phyloP scores from a whole-genome alignment of 2,888 invertebrate genomes.

The Diogma glabrata region DNA sequence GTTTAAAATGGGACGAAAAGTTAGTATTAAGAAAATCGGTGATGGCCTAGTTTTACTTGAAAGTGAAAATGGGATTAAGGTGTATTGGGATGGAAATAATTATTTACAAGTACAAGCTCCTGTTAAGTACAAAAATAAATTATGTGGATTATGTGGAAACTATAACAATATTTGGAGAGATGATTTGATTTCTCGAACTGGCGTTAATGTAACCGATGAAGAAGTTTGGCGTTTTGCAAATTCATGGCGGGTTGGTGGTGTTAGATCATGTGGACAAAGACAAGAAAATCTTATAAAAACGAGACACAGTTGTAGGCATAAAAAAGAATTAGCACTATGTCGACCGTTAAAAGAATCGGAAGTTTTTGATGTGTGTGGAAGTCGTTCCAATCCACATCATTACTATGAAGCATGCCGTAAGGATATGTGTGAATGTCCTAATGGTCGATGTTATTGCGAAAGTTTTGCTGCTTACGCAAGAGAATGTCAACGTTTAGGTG shows the following conservation, averaged over 20 bases:
- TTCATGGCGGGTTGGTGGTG: slow-evolving; percentile 84
- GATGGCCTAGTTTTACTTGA: slow-evolving; percentile 55
- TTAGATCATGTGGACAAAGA: slow-evolving; percentile 52
- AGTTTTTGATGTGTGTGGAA: slow-evolving; percentile 66
- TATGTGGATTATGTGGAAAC: slow-evolving; percentile 92
- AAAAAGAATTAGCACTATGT: slow-evolving; percentile 40
- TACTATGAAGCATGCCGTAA: slow-evolving; percentile 77
- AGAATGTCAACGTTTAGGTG: slow-evolving; percentile 71
- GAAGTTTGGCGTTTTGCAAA: slow-evolving; percentile 61
- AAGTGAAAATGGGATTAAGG: slow-evolving; percentile 64
- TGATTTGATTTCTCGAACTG: slow-evolving; percentile 64
- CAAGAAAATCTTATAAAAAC: slow-evolving; percentile 38
- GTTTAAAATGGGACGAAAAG: slow-evolving; percentile 42
- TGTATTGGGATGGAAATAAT: slow-evolving; percentile 89
- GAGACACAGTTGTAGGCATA: slow-evolving; percentile 41
- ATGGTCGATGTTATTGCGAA: slow-evolving; percentile 74
- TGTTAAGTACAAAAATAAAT: slow-evolving; percentile 54
- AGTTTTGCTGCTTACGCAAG: slow-evolving; percentile 81
- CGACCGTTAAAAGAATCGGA: slow-evolving; percentile 39
- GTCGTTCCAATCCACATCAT: slow-evolving; percentile 64
- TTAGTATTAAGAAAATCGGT: slow-evolving; percentile 47
- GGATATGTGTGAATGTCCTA: slow-evolving; percentile 81
- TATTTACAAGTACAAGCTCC: slow-evolving; percentile 79
- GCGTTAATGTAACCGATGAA: slow-evolving; percentile 50
- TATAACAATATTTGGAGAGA: slow-evolving; percentile 80